A percentile compares a stretch with the other conserved stretches of the same genome.
These are phyloP conservation scores for Sander lucioperca DNA, from an alignment of 2,113 vertebrate species.

Conservation along the genomic window DNA sequence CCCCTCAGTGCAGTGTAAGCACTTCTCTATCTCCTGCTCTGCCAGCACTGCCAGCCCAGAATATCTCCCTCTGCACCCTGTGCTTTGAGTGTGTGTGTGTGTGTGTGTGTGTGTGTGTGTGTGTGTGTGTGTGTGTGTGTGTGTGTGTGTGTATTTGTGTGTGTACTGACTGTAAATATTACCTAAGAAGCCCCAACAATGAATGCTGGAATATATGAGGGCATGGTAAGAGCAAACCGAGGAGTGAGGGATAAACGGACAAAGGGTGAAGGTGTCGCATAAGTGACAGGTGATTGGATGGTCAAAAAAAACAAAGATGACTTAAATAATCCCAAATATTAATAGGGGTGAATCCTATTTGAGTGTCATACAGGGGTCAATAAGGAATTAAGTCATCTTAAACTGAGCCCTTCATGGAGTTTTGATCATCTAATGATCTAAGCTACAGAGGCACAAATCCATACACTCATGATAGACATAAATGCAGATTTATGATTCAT, in stretches of 20 bases:
- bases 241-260: slow-evolving; percentile 27
- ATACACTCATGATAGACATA: neutral
- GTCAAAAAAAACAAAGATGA: slow-evolving; percentile 30
- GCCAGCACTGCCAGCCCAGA: slow-evolving; percentile 80
- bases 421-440: slow-evolving; percentile 34
- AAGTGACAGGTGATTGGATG: slow-evolving; percentile 13
- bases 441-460: slow-evolving; percentile 19
- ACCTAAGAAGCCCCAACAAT: slow-evolving; percentile 65
- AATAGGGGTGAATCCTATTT: slow-evolving; percentile 35
- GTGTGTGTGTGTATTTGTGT: slow-evolving; percentile 66
- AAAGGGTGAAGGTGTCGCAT: slow-evolving; percentile 18
- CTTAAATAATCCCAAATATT: slow-evolving; percentile 20
- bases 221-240: slow-evolving; percentile 41
- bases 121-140: slow-evolving; percentile 66
- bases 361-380: slow-evolving; percentile 54
- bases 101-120: slow-evolving; percentile 63
- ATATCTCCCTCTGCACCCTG: slow-evolving; percentile 78
- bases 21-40: slow-evolving; percentile 82
- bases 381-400: slow-evolving; percentile 48
- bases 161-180: slow-evolving; percentile 73
- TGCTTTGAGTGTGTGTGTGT: slow-evolving; percentile 58
- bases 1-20: slow-evolving; percentile 82
- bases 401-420: slow-evolving; percentile 3
- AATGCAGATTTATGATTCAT: slow-evolving; percentile 14
- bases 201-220: slow-evolving; percentile 63